Percentiles rank a stretch among this genome's conserved stretches.
These are phyloP conservation scores for Volucella inanis DNA, from an alignment of 2,888 invertebrate genomes.

Conservation along the genomic window DNA sequence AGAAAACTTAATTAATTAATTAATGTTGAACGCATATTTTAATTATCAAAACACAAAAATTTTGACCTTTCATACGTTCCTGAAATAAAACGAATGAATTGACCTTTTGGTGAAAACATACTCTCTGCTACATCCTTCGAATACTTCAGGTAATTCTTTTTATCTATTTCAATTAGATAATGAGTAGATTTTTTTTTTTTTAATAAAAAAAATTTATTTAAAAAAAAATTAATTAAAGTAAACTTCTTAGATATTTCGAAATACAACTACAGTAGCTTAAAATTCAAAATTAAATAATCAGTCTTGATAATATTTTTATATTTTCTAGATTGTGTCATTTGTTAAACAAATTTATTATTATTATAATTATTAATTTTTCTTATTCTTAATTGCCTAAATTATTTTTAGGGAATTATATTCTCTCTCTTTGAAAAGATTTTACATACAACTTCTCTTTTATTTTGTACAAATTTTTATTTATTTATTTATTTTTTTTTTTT, in stretches of 20 bases:
- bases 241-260: slow-evolving; percentile 46
- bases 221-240: neutral
- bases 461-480: neutral
- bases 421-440: slow-evolving; percentile 17
- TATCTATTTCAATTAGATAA: slow-evolving; percentile 27
- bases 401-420: slow-evolving; percentile 55
- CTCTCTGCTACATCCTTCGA: slow-evolving; percentile 20
- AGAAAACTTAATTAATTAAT: too few species aligned
- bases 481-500: slow-evolving; percentile 63
- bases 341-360: slow-evolving; percentile 1
- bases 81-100: neutral
- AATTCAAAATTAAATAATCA: slow-evolving; percentile 74
- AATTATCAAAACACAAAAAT: too few species aligned
- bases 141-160: neutral
- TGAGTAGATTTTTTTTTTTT: slow-evolving; percentile 19
- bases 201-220: neutral
- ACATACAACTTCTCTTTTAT: slow-evolving; percentile 30
- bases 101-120: neutral
- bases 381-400: slow-evolving; percentile 15
- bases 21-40: too few species aligned
- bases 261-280: slow-evolving; percentile 63
- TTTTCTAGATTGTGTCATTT: slow-evolving; percentile 28
- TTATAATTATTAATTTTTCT: slow-evolving; percentile 38
- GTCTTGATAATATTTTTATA: slow-evolving; percentile 72
- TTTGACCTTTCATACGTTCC: neutral